Base-by-base conservation (phyloP, 64 coral and sea anemone genomes). In the Catalaphyllia jardinei region DNA sequence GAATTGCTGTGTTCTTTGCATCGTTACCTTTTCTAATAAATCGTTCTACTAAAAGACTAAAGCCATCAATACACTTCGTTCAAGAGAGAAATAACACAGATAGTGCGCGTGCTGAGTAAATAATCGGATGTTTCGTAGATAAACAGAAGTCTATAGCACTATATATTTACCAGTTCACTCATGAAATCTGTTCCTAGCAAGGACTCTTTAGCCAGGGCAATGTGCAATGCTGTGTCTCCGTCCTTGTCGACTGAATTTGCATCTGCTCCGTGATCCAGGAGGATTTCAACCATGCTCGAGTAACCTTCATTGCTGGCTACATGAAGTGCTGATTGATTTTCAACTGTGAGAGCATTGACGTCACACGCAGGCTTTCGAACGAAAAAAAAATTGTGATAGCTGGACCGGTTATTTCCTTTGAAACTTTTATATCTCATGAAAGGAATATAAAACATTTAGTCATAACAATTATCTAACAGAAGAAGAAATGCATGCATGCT, bases 261-360 rank as follows among this genome's bases (percentile, higher is more conserved):
- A 50, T 87, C 5, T 5, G 91, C 91, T n/a, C 91, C 91, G 28
- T 92, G 74, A 29, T 87, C 71, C 24, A 77, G 28, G 4, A 92
- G 67, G 9, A 92, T 69, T 60, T 87, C 62, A 4, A 67, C 75
- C 91, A 92, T 92, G 52, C 1, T 65, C 18, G 75, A 62, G 74
- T 92, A 92, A 9, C 91, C 91, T 61, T 92, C 83, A 52, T 79
- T 25, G 19, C 67, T 84, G 1, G 91, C 91, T 11, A 92, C 20
- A 85, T 87, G 55, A 52, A 92, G 75, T 1, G 83, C 57, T 31
- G 91, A 79, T 18, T 87, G 83, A 67, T 87, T 79, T 10, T 79
- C 16, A 11, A 11, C 39, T 8, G 83, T 74, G 2, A 17, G 27
- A 16, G 42, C 83, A 60, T 87, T 75, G 16, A 92, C 74, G 1